Percentiles rank a stretch among this genome's conserved stretches.
Evolutionary conservation across 2,888 invertebrate genomes (phyloP).

Genomic region (Yponomeuta sedellus): DNA sequence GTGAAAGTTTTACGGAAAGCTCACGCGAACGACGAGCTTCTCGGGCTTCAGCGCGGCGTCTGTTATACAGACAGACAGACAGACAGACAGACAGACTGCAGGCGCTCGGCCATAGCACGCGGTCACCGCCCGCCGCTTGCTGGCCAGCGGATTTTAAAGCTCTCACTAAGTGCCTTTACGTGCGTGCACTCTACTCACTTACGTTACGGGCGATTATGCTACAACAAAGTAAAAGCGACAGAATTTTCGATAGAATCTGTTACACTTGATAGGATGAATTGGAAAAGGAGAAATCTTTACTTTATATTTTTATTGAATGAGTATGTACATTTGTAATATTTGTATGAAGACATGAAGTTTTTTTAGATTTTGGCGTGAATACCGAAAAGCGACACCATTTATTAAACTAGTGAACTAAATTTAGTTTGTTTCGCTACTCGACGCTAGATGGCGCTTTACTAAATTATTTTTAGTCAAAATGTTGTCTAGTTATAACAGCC

Average conservation of each 20-base stretch:
- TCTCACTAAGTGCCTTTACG: slow-evolving; percentile 21
- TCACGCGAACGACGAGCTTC: slow-evolving; percentile 2
- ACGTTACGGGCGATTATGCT: slow-evolving; percentile 18
- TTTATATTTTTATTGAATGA: no score
- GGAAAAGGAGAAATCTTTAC: no score
- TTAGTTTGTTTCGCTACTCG: slow-evolving; percentile 30
- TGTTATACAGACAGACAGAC: background rate
- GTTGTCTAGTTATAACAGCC: no score
- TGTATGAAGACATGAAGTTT: no score
- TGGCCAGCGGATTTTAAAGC: slow-evolving; percentile 30
- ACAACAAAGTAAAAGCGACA: slow-evolving; percentile 16
- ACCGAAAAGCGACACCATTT: slow-evolving; percentile 10
- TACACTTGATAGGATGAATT: no score
- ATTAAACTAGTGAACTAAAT: background rate
- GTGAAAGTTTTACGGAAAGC: slow-evolving; percentile 12
- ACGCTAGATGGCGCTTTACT: slow-evolving; percentile 34
- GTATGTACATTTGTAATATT: no score
- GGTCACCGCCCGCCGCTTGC: slow-evolving; percentile 18
- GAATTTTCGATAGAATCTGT: background rate
- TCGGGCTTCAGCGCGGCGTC: slow-evolving; percentile 3
- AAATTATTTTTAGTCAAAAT: no score
- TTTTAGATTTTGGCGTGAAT: no score
- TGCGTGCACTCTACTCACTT: no score
- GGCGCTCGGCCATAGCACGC: background rate
- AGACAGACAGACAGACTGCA: slow-evolving; percentile 1